Evolutionary conservation across 2,113 vertebrate genomes (phyloP).

Genomic region (Euleptes europaea): DNA sequence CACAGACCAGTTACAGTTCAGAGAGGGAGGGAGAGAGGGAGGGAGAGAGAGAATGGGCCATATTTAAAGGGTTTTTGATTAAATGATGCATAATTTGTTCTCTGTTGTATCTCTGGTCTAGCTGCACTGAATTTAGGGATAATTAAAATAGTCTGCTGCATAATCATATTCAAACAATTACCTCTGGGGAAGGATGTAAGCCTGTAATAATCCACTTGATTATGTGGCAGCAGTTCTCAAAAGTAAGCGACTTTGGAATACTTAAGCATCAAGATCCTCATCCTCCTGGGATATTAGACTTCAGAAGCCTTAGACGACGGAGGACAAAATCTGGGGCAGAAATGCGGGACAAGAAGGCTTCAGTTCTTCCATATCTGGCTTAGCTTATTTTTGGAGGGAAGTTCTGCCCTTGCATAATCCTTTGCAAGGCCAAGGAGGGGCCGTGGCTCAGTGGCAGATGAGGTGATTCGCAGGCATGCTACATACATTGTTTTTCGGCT

Average conservation of each 20-base stretch:
- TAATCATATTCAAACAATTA: conserved; percentile 45
- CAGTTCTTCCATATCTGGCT: not conserved
- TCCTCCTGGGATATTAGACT: conserved; percentile 24
- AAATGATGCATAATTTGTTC: conserved; percentile 25
- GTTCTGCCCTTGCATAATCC: not conserved
- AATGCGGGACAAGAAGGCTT: not conserved
- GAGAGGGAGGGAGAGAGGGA: not conserved
- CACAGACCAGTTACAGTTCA: conserved; percentile 19
- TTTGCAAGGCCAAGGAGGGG: not conserved
- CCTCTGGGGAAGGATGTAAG: conserved; percentile 31
- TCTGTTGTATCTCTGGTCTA: conserved; percentile 23
- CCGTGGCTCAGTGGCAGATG: too few species aligned
- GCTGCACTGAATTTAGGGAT: conserved; percentile 17
- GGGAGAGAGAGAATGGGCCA: not conserved
- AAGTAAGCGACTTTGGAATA: conserved; percentile 32
- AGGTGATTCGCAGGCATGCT: too few species aligned
- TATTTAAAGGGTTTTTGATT: conserved; percentile 18
- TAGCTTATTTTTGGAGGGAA: not conserved
- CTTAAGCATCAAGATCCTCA: conserved; percentile 32
- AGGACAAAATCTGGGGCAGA: not conserved
- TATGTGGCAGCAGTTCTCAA: conserved; percentile 35
- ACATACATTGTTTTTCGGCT: too few species aligned
- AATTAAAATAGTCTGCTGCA: conserved; percentile 48
- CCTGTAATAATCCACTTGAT: conserved; percentile 42
- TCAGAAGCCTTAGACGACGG: conserved; percentile 19